Evolutionary conservation across 2,113 vertebrate genomes (phyloP), one percentile per base, ranked within the genome.

Genomic region (Pipra filicauda): DNA sequence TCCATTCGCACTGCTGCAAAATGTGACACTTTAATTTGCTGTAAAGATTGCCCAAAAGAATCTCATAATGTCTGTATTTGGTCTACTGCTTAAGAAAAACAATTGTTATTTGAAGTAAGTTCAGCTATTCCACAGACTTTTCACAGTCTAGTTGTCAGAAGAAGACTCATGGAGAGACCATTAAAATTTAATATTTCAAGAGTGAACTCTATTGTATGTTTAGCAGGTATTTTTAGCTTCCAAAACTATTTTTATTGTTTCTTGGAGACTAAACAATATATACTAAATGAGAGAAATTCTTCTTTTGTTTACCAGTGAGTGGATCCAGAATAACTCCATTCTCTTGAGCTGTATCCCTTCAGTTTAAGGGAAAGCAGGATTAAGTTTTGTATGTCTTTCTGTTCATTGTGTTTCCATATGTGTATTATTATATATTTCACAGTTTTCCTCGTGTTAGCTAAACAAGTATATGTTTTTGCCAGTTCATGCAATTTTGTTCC

Each of bases 141-240:
- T 71, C 49, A 26, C 35, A 81, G 19, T 67, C 70, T 70, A 43
- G 16, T 33, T 91, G 65, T 82, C 61, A 82, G 43, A 86, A 8
- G 31, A 76, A 78, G 67, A 92, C 71, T 86, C 57, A 58, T 84
- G 46, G 55, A 85, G 41, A 76, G 46, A 23, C n/a, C 39, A 65
- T 92, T 78, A 95, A 89, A 95, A 94, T 61, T 55, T 78, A 80
- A 9, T 92, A 77, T 91, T 89, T 92, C 61, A 57, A 52, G 72
- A 92, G 41, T 41, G 39, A 94, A 89, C 27, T 65, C 65, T 57
- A 31, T 55, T 91, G 73, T 84, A 80, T 59, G 12, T 24, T 74
- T 84, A 84, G 39, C 28, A 84, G 72, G 46, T 91, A 91, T 94
- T 94, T 95, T 92, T 95, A 95, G 57, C 66, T 87, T 87, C 41